These are phyloP conservation scores for Oscarella lobularis DNA, from an alignment of 37 sponge, comb jelly and placozoan genomes.

Conservation along the genomic window DNA sequence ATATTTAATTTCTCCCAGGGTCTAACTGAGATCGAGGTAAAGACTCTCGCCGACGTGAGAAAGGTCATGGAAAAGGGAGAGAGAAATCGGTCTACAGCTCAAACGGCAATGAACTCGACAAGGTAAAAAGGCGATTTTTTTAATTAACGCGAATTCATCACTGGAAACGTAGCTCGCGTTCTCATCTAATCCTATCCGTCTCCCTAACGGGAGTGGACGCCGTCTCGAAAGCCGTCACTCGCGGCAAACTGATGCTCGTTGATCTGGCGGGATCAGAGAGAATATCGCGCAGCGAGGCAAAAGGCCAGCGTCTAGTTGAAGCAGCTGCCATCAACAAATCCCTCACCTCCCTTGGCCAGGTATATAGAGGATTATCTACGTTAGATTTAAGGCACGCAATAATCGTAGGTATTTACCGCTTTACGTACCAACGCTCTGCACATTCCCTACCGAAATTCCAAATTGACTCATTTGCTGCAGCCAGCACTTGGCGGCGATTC, in stretches of 20 bases:
- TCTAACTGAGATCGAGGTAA: constrained; percentile 44
- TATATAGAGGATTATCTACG: too few relatives aligned
- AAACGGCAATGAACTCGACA: constrained; percentile 71
- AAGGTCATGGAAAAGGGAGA: constrained; percentile 40
- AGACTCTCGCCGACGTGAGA: constrained; percentile 37
- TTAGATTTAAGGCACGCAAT: too few relatives aligned
- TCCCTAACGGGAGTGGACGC: constrained; percentile 36
- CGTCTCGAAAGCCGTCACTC: constrained; percentile 33
- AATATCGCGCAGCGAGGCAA: constrained; percentile 63
- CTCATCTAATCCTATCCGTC: constrained; percentile 52
- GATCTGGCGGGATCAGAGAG: constrained; percentile 78
- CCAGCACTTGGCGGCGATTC: constrained; percentile 70
- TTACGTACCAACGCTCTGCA: constrained; percentile 49
- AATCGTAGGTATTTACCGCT: constrained; percentile 50
- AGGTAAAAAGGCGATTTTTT: constrained; percentile 25
- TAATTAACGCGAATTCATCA: too few relatives aligned
- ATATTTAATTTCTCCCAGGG: constrained; percentile 41
- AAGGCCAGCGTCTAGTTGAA: constrained; percentile 56
- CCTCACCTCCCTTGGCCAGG: constrained; percentile 68
- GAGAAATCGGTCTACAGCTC: constrained; percentile 52
- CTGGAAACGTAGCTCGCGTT: constrained; percentile 71
- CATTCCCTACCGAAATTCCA: constrained; percentile 73
- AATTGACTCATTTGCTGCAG: constrained; percentile 55
- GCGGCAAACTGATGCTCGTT: constrained; percentile 51
- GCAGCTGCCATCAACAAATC: constrained; percentile 81